Conservation (phyloP, 2,888 invertebrate species). For the Liodrosophila aerea region DNA sequence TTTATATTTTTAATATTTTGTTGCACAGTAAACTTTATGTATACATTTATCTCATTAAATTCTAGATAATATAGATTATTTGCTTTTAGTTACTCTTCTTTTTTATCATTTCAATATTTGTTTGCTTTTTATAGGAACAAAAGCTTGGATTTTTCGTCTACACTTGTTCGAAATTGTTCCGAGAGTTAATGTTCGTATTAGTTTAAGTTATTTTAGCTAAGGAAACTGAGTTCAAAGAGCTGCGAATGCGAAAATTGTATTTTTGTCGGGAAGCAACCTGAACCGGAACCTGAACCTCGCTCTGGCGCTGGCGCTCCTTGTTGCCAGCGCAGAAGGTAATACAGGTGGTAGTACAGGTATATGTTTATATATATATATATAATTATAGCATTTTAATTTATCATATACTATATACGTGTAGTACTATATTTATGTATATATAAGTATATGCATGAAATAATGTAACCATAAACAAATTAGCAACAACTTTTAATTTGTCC, state of each 20-base stretch:
- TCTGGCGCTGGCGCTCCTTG: slow-evolving; percentile 57
- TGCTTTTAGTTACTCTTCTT: slow-evolving; percentile 15
- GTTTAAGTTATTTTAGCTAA: slow-evolving; percentile 43
- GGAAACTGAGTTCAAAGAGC: slow-evolving; percentile 75
- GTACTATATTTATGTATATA: slow-evolving; percentile 33
- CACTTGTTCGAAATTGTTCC: slow-evolving; percentile 29
- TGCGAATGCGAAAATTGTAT: slow-evolving; percentile 59
- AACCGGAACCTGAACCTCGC: slow-evolving; percentile 52
- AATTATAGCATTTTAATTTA: slow-evolving; percentile 31
- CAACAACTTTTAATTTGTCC: slow-evolving; percentile 73
- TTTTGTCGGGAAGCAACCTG: slow-evolving; percentile 49
- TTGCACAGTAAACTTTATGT: slow-evolving; percentile 54
- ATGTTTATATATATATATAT: slow-evolving; percentile 30
- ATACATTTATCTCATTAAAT: slow-evolving; percentile 54
- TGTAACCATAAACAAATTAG: slow-evolving; percentile 80
- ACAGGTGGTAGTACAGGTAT: slow-evolving; percentile 36
- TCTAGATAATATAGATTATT: slow-evolving; percentile 46
- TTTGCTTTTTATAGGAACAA: slow-evolving; percentile 59
- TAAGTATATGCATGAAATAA: slow-evolving; percentile 76
- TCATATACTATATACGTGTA: slow-evolving; percentile 16
- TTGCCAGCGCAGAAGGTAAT: slow-evolving; percentile 53
- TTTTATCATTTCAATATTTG: slow-evolving; percentile 37
- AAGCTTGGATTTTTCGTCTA: slow-evolving; percentile 46
- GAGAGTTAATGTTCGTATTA: slow-evolving; percentile 17
- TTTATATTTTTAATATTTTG: slow-evolving; percentile 32